phyloP scores from a whole-genome alignment of 2,113 vertebrate species.

The Camarhynchus parvulus region DNA sequence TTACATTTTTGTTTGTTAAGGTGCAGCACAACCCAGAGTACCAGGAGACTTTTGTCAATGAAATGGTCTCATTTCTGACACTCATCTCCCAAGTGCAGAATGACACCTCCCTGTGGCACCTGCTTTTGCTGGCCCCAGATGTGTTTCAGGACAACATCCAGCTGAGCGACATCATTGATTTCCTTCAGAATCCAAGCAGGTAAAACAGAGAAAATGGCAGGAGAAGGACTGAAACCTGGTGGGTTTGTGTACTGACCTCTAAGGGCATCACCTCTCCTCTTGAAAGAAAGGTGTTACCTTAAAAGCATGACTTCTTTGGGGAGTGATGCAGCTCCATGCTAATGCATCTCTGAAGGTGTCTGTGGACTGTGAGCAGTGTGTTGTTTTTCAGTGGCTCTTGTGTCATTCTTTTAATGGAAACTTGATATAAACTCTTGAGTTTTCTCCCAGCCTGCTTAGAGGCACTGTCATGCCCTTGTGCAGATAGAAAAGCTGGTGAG shows the following conservation, averaged over 20 bases:
- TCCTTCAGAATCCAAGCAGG: slow-evolving; percentile 73
- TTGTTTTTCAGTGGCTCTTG: background rate
- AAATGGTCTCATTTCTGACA: slow-evolving; percentile 59
- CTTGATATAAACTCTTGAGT: background rate
- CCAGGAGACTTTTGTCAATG: slow-evolving; percentile 69
- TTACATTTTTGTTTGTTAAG: slow-evolving; percentile 54
- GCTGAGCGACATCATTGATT: slow-evolving; percentile 31
- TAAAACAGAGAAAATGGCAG: slow-evolving; percentile 34
- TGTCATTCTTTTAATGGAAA: background rate
- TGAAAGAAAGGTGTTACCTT: background rate
- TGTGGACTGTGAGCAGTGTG: background rate
- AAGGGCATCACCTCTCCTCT: background rate
- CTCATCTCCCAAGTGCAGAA: slow-evolving; percentile 77
- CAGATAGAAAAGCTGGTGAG: background rate
- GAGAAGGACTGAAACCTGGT: background rate
- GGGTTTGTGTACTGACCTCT: background rate
- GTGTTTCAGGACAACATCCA: slow-evolving; percentile 57
- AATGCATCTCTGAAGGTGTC: background rate
- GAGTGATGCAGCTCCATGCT: background rate
- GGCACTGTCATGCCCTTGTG: background rate
- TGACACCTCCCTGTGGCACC: slow-evolving; percentile 74
- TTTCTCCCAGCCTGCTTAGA: background rate
- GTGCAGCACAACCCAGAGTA: slow-evolving; percentile 68
- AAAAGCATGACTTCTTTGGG: background rate
- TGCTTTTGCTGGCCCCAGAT: slow-evolving; percentile 73